Evolutionary conservation across 1,140 invertebrate genomes (phyloP).

Genomic region (Neodiprion fabricii): DNA sequence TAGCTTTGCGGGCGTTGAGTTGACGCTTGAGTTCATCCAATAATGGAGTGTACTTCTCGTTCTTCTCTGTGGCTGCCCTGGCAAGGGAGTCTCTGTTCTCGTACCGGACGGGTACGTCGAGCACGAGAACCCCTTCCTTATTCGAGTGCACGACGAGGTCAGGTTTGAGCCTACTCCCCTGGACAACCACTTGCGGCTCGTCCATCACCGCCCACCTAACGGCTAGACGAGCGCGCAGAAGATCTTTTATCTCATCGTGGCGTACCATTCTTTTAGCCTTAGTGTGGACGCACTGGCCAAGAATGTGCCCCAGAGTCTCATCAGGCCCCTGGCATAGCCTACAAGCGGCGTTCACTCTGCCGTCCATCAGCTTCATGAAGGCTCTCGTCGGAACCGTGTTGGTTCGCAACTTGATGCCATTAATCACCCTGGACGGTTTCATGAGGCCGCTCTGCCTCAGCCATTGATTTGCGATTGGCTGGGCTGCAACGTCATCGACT

Average conservation of each 20-base stretch:
- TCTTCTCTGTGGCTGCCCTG: background rate
- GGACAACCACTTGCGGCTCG: background rate
- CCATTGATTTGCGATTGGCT: constrained; percentile 28
- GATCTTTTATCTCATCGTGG: background rate
- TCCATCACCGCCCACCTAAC: background rate
- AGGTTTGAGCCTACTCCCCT: background rate
- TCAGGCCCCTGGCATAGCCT: background rate
- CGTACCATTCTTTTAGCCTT: background rate
- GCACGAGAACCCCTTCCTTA: background rate
- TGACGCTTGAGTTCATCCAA: background rate
- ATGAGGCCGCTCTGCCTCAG: constrained; percentile 24
- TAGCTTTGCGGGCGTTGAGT: background rate
- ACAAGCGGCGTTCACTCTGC: background rate
- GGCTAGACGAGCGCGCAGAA: background rate
- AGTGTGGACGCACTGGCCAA: background rate
- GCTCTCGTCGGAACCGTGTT: background rate
- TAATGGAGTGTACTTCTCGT: background rate
- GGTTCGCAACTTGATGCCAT: background rate
- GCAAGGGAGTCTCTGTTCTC: background rate
- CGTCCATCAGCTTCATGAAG: background rate
- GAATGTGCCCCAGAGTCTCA: background rate
- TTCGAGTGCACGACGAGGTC: background rate
- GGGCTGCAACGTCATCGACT: constrained; percentile 25
- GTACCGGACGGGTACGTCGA: background rate
- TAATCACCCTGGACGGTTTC: constrained; percentile 21